These are phyloP conservation scores for Drosophila kokeensis DNA, from an alignment of 2,888 invertebrate genomes.

Conservation along the genomic window DNA sequence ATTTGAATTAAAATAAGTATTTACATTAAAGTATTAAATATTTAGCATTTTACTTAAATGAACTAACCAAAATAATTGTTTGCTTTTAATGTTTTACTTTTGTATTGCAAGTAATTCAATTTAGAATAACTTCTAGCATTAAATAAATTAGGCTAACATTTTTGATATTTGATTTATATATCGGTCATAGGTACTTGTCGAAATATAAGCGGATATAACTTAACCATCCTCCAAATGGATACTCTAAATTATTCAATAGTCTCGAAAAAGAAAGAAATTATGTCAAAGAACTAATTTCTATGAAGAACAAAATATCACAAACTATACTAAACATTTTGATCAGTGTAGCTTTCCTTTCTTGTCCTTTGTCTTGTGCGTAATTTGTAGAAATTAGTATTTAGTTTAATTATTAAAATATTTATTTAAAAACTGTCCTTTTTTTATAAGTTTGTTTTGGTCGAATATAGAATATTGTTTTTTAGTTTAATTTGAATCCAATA, in stretches of 20 bases:
- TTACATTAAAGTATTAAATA: not conserved
- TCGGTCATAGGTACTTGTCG: not conserved
- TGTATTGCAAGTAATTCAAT: not conserved
- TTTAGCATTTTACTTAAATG: not conserved
- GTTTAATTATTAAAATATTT: not conserved
- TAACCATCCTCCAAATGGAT: not conserved
- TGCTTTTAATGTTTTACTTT: not conserved
- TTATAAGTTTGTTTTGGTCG: not conserved
- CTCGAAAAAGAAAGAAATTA: fast-evolving
- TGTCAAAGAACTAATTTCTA: not conserved
- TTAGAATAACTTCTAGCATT: not conserved
- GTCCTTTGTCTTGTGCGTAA: not conserved
- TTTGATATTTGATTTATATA: not conserved
- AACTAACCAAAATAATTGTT: not conserved
- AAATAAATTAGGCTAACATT: not conserved
- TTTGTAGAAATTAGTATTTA: not conserved
- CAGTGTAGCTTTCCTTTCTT: not conserved
- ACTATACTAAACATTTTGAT: not conserved
- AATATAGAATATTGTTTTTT: not conserved
- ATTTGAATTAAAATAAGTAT: not conserved
- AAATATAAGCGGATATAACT: not conserved
- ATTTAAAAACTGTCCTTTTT: not conserved
- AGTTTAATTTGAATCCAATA: not conserved
- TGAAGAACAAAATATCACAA: not conserved
- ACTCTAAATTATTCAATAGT: not conserved